Percentiles rank a stretch among this genome's conserved stretches.
Conservation (phyloP, 2,113 vertebrate genomes). For the Aptenodytes forsteri region DNA sequence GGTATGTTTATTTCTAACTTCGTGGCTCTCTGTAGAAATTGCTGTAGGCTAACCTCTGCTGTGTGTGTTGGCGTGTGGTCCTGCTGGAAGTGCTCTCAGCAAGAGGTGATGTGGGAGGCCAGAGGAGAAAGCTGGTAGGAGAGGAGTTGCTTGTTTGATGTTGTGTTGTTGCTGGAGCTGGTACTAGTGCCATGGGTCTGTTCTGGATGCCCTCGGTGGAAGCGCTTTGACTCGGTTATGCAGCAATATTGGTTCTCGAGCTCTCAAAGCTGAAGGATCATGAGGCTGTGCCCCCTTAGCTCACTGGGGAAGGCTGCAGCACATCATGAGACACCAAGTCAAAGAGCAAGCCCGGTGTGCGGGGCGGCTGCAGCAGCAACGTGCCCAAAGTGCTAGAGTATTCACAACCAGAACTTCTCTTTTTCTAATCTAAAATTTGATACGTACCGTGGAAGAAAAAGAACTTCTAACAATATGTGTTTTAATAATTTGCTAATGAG, state of each 20-base stretch:
- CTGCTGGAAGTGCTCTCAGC: background rate
- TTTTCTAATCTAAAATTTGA: background rate
- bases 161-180: background rate
- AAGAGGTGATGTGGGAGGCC: background rate
- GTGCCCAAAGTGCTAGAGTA: background rate
- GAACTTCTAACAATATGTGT: background rate
- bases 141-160: background rate
- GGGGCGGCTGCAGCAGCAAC: background rate
- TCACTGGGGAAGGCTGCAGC: background rate
- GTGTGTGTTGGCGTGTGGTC: background rate
- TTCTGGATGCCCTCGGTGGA: background rate
- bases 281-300: background rate
- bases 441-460: background rate
- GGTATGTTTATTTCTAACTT: background rate
- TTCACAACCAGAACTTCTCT: too few species aligned
- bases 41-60: background rate
- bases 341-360: rapidly evolving
- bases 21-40: background rate
- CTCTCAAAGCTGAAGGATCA: background rate
- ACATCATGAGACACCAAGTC: rapidly evolving
- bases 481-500: background rate
- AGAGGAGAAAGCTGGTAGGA: background rate
- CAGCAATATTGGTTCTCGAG: background rate
- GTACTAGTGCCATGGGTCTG: rapidly evolving
- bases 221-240: background rate